phyloP scores from a whole-genome alignment of 2,797 vertebrate genomes.

The Acanthis flammea region DNA sequence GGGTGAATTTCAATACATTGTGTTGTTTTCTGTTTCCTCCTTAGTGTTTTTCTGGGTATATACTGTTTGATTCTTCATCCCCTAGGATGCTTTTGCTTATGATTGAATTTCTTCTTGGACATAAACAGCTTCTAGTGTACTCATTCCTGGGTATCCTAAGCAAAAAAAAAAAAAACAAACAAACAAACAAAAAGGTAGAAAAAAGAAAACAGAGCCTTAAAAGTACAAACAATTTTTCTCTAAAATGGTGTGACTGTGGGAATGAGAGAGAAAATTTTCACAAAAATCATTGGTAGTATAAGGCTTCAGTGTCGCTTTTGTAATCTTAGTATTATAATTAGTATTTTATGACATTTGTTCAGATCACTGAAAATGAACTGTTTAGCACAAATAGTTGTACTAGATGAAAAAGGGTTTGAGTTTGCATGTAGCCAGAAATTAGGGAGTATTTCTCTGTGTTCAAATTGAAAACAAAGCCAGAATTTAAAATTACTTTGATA shows the following conservation, averaged over 20 bases:
- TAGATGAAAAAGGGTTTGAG: background rate
- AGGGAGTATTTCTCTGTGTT: background rate
- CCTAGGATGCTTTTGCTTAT: background rate
- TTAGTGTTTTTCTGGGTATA: background rate
- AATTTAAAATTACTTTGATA: background rate
- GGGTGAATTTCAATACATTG: background rate
- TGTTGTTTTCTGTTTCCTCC: background rate
- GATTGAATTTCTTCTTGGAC: background rate
- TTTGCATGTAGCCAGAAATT: background rate
- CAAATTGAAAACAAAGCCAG: background rate
- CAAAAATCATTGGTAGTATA: background rate
- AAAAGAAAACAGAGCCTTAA: background rate
- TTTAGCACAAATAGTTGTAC: background rate
- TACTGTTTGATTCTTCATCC: background rate
- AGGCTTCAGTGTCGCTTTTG: background rate
- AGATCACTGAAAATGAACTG: background rate
- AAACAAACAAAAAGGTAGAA: accelerated
- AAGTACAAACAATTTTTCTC: background rate
- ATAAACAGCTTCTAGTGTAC: background rate
- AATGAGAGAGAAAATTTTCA: background rate
- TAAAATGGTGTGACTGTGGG: background rate
- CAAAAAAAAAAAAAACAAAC: background rate
- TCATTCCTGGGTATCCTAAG: background rate
- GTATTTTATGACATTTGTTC: background rate
- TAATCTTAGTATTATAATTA: background rate